These are phyloP conservation scores for Cercopithecus diana DNA, from an alignment of 2,797 vertebrate species.

Conservation along the genomic window DNA sequence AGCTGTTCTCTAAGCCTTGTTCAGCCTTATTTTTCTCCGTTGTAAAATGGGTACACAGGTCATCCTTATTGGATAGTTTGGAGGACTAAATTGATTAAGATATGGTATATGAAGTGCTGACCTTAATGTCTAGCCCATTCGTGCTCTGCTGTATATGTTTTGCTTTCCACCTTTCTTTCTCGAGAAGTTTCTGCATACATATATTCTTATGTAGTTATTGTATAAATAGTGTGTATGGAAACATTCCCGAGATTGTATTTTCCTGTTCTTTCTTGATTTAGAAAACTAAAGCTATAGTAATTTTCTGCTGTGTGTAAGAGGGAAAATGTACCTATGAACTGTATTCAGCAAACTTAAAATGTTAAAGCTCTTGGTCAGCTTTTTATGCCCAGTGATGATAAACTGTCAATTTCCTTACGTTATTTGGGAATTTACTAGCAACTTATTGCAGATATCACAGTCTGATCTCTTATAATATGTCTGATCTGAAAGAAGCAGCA, in stretches of 20 bases:
- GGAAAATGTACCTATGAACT: conserved; percentile 73
- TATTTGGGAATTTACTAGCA: conserved; percentile 77
- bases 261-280: conserved; percentile 73
- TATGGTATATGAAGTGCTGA: neutral
- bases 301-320: conserved; percentile 77
- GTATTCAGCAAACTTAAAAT: conserved; percentile 63
- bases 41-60: neutral
- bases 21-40: neutral
- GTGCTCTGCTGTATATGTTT: neutral
- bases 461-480: neutral
- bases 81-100: neutral
- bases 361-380: neutral
- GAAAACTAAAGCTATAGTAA: conserved; percentile 79
- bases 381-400: conserved; percentile 58
- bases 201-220: neutral
- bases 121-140: neutral
- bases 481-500: conserved; percentile 3
- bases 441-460: conserved; percentile 78
- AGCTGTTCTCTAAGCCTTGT: neutral
- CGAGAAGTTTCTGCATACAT: neutral
- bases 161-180: neutral
- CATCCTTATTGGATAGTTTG: neutral
- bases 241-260: conserved; percentile 67
- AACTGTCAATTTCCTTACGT: conserved; percentile 72
- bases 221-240: conserved; percentile 77